These are phyloP conservation scores for Penaeus indicus DNA, from an alignment of 1,140 invertebrate species.

Conservation along the genomic window DNA sequence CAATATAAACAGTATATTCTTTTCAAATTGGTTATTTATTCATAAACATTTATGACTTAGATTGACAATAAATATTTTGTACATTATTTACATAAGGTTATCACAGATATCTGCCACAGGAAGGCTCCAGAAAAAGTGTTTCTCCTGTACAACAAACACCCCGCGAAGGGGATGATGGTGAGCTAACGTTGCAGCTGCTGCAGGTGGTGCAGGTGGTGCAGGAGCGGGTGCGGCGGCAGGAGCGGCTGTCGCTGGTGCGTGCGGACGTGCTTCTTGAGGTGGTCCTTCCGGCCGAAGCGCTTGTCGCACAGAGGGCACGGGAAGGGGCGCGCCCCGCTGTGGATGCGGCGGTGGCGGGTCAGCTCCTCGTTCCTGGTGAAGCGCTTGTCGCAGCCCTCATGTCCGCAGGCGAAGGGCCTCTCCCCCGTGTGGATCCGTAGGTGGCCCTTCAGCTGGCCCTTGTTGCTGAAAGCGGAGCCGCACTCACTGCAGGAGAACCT, in stretches of 20 bases:
- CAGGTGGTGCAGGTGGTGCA: background rate
- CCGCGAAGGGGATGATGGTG: no score
- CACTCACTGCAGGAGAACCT: conserved; percentile 91
- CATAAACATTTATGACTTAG: no score
- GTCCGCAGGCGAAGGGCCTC: conserved; percentile 87
- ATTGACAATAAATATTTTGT: no score
- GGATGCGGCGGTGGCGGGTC: conserved; percentile 91
- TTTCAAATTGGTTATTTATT: no score
- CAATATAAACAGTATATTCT: no score
- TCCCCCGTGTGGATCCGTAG: conserved; percentile 92
- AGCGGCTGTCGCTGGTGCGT: conserved; percentile 74
- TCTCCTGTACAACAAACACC: no score
- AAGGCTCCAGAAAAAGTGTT: no score
- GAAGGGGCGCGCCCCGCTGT: conserved; percentile 78
- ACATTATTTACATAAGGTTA: no score
- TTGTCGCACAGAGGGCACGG: conserved; percentile 85
- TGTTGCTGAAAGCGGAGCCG: conserved; percentile 91
- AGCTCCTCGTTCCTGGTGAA: conserved; percentile 95
- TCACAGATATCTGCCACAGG: no score
- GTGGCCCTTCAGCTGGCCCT: conserved; percentile 92
- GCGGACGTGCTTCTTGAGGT: conserved; percentile 74
- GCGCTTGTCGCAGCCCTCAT: conserved; percentile 85
- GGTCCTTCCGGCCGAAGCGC: conserved; percentile 88
- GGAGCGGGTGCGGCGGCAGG: conserved; percentile 2
- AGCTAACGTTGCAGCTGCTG: background rate